Evolutionary conservation across 1,140 invertebrate species (phyloP).

Genomic region (Drosophila bipectinata): DNA sequence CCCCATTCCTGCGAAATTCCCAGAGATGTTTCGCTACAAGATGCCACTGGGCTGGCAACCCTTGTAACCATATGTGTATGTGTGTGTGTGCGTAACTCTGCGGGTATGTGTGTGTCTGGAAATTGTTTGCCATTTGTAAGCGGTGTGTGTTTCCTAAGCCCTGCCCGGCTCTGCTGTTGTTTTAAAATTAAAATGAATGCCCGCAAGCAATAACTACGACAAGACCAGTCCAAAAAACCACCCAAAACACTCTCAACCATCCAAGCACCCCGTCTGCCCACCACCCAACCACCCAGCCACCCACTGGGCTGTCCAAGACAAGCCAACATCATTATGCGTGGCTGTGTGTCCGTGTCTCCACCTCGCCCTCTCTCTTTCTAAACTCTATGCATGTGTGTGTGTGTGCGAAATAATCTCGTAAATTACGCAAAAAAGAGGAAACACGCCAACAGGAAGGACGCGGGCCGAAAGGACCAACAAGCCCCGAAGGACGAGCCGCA

Average conservation of each 20-base stretch:
- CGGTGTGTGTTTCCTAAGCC: conserved; percentile 74
- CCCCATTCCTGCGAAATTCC: conserved; percentile 30
- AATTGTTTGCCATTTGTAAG: conserved; percentile 82
- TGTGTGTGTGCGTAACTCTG: conserved; percentile 1
- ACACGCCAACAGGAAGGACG: conserved; percentile 51
- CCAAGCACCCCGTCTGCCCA: conserved; percentile 18
- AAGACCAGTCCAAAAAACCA: conserved; percentile 46
- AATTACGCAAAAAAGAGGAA: conserved; percentile 79
- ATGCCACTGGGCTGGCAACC: conserved; percentile 57
- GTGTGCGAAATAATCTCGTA: conserved; percentile 82
- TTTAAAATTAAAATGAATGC: conserved; percentile 83
- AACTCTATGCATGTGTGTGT: conserved; percentile 54
- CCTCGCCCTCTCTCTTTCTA: conserved; percentile 2
- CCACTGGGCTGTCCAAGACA: conserved; percentile 69
- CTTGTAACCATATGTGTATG: conserved; percentile 47
- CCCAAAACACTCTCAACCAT: conserved; percentile 4
- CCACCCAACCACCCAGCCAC: conserved; percentile 9
- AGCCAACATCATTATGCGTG: conserved; percentile 81
- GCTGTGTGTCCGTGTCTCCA: conserved; percentile 65
- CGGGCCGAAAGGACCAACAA: conserved; percentile 9
- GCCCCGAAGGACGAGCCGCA: conserved; percentile 22
- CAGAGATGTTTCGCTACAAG: conserved; percentile 40
- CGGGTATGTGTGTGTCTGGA: conserved; percentile 41
- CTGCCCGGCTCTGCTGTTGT: conserved; percentile 68
- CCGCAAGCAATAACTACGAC: conserved; percentile 81